These are phyloP conservation scores for Drosophila sechellia DNA, from an alignment of 1,140 invertebrate genomes.

Conservation along the genomic window DNA sequence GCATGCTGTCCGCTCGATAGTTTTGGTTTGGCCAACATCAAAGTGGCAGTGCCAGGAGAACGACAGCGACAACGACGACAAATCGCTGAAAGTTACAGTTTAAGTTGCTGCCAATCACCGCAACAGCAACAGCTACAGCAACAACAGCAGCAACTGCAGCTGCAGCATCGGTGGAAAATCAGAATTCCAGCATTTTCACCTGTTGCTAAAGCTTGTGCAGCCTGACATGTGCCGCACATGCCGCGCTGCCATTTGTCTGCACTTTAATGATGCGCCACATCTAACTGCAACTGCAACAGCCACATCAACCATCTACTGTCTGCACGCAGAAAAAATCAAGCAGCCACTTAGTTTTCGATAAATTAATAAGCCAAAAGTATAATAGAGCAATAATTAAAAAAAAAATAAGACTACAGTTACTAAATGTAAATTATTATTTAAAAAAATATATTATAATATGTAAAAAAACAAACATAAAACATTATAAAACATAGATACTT, in stretches of 20 bases:
- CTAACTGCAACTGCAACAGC: conserved; percentile 51
- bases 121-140: conserved; percentile 10
- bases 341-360: not conserved
- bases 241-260: conserved; percentile 81
- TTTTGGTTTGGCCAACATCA: conserved; percentile 72
- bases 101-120: conserved; percentile 63
- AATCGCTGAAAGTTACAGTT: conserved; percentile 82
- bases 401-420: no score
- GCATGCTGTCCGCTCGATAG: conserved; percentile 46
- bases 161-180: conserved; percentile 67
- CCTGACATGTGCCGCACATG: conserved; percentile 81
- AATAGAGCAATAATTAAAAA: no score
- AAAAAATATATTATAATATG: no score
- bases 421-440: no score
- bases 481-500: no score
- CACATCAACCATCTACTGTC: conserved; percentile 47
- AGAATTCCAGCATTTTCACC: conserved; percentile 83
- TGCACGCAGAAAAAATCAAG: conserved; percentile 5
- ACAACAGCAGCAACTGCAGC: conserved; percentile 24
- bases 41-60: conserved; percentile 43
- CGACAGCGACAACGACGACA: conserved; percentile 64
- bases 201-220: conserved; percentile 74
- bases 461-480: no score
- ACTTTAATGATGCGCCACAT: conserved; percentile 79
- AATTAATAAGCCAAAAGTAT: no score